Conservation (phyloP, 1,140 invertebrate genomes). For the Arion vulgaris region DNA sequence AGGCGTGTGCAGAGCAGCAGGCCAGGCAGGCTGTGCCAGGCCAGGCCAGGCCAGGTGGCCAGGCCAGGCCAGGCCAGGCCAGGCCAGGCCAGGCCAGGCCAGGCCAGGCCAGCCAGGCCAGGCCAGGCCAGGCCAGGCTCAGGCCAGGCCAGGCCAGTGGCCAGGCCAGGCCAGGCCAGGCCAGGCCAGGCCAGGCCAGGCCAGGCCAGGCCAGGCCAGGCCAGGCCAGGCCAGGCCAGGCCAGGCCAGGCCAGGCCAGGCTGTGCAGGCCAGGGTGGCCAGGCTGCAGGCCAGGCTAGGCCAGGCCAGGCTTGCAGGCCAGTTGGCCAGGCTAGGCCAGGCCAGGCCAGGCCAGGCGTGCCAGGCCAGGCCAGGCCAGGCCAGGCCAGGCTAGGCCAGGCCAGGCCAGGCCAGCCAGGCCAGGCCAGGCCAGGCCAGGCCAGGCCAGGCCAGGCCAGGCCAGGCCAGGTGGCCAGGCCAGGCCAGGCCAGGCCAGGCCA, state of each 20-base stretch:
- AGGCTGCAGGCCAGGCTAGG: neutral
- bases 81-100: neutral
- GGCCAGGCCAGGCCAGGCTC: neutral
- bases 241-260: too few species aligned
- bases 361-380: neutral
- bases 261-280: too few species aligned
- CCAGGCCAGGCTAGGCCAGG: neutral
- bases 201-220: too few species aligned
- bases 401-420: conserved; percentile 6
- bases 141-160: too few species aligned
- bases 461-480: too few species aligned
- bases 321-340: neutral
- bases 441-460: neutral
- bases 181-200: too few species aligned
- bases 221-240: too few species aligned
- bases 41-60: too few species aligned
- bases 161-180: too few species aligned
- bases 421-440: too few species aligned
- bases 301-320: neutral
- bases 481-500: neutral
- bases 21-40: neutral
- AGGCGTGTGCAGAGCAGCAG: too few species aligned
- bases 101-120: neutral
- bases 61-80: neutral
- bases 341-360: neutral